Base-by-base conservation (phyloP, 2,797 vertebrate genomes). In the Myotis pilosus region DNA sequence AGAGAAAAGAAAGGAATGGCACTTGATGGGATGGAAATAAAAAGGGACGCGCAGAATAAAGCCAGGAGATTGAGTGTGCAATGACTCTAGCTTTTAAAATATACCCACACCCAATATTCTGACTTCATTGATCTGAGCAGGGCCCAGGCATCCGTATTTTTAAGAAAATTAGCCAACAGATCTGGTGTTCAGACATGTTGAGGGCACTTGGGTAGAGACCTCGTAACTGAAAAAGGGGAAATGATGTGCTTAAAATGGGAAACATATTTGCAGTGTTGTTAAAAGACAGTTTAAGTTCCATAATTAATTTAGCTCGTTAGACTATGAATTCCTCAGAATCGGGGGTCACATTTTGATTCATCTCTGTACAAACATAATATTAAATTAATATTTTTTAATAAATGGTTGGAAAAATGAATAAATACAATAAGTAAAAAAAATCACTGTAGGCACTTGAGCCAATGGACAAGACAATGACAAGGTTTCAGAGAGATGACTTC, bases 301-400 rank as follows among this genome's bases (percentile, higher is more conserved):
- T 47, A 28, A 55, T 78, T 89, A 87, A 79, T 72, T 92, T 93
- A 36, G 13, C 25, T 82, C 15, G 51, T 81, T 72, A 78, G 38
- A 80, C 69, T 86, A 51, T 85, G 68, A 74, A 76, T 12, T 79
- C 51, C 23, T 92, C 84, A 25, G 69, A 95, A 94, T 25, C 15
- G 64, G 41, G 22, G 25, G 23, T 60, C 51, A 76, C 55, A 53
- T 20, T 71, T 62, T 87, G 55, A 81, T 69, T 89, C 25, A 74
- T 82, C 84, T 92, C 76, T 76, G 1, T n/a, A 78, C 87, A 23
- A 71, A 85, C 4, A 80, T 38, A 83, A 72, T 47, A 66, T 19
- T 69, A 76, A 92, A 69, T 60, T 89, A 82, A 76, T 62, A 44
- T 47, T 91, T 71, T 88, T 49, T 33, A 75, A 64, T 83, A 49